Percentiles rank a stretch among this genome's conserved stretches.
phyloP scores from a whole-genome alignment of 2,888 invertebrate genomes.

The Caenorhabditis sinica region DNA sequence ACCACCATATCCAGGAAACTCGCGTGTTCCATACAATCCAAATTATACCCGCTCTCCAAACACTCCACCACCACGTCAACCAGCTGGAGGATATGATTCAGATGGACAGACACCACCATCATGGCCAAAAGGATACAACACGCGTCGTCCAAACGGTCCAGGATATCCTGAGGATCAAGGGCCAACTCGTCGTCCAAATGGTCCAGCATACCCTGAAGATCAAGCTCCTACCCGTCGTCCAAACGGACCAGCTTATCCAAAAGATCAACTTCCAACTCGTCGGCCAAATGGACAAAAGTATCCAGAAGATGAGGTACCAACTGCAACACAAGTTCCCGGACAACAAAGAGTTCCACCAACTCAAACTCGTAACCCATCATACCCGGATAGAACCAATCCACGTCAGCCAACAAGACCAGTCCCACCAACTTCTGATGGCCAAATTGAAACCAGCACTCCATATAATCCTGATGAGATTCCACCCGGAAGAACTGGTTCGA shows the following conservation, averaged over 20 bases:
- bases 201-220: conserved; percentile 38
- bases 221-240: conserved; percentile 43
- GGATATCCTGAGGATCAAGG: conserved; percentile 48
- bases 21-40: conserved; percentile 36
- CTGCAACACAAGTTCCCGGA: conserved; percentile 11
- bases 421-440: conserved; percentile 32
- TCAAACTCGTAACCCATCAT: conserved; percentile 42
- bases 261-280: conserved; percentile 23
- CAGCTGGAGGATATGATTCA: conserved; percentile 49
- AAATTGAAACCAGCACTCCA: conserved; percentile 19
- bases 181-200: conserved; percentile 37
- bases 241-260: conserved; percentile 34
- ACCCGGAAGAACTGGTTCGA: conserved; percentile 22
- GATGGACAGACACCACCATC: conserved; percentile 43
- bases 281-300: background rate
- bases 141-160: conserved; percentile 32
- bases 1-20: conserved; percentile 4
- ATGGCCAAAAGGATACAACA: conserved; percentile 45
- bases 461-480: conserved; percentile 21
- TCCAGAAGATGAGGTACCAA: conserved; percentile 39
- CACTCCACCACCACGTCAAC: conserved; percentile 56
- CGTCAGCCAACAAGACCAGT: conserved; percentile 48
- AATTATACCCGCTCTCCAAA: conserved; percentile 22
- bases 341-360: conserved; percentile 46
- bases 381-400: conserved; percentile 22